These are phyloP conservation scores for Acanthacorydalis orientalis DNA, from an alignment of 2,888 invertebrate species.

Conservation along the genomic window DNA sequence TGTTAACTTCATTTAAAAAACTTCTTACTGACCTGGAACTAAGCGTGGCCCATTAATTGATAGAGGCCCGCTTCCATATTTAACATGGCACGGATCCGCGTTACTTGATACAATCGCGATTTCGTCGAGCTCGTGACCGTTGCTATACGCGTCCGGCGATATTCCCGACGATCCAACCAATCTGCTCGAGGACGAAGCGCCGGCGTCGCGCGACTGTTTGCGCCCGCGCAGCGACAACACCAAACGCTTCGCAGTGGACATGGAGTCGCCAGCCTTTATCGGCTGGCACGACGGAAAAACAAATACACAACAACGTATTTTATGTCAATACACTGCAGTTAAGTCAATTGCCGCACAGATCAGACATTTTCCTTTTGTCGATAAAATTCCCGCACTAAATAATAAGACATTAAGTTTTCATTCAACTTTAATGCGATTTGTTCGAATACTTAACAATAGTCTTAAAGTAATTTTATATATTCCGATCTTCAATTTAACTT, in stretches of 20 bases:
- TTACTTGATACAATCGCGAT: conserved; percentile 46
- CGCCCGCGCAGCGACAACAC: conserved; percentile 41
- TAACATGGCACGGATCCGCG: conserved; percentile 33
- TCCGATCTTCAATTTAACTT: too few relatives aligned
- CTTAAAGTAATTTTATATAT: too few relatives aligned
- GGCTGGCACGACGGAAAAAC: background rate
- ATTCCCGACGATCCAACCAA: conserved; percentile 22
- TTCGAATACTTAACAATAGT: too few relatives aligned
- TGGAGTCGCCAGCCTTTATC: conserved; percentile 12
- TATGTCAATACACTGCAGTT: too few relatives aligned
- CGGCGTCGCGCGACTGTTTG: conserved; percentile 35
- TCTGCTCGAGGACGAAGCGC: conserved; percentile 25
- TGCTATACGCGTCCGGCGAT: conserved; percentile 14
- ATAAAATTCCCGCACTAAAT: too few relatives aligned
- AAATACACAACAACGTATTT: too few relatives aligned
- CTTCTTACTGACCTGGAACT: conserved; percentile 30
- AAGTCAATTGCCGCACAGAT: too few relatives aligned
- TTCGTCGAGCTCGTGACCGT: conserved; percentile 41
- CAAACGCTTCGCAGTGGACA: conserved; percentile 46
- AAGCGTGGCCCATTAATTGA: conserved; percentile 41
- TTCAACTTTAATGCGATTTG: too few relatives aligned
- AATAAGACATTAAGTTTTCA: too few relatives aligned
- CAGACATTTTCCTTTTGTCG: too few relatives aligned
- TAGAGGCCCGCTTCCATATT: conserved; percentile 37
- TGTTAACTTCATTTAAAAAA: too few relatives aligned